These are phyloP conservation scores for Bucco capensis DNA, from an alignment of 2,113 vertebrate genomes.

Conservation along the genomic window DNA sequence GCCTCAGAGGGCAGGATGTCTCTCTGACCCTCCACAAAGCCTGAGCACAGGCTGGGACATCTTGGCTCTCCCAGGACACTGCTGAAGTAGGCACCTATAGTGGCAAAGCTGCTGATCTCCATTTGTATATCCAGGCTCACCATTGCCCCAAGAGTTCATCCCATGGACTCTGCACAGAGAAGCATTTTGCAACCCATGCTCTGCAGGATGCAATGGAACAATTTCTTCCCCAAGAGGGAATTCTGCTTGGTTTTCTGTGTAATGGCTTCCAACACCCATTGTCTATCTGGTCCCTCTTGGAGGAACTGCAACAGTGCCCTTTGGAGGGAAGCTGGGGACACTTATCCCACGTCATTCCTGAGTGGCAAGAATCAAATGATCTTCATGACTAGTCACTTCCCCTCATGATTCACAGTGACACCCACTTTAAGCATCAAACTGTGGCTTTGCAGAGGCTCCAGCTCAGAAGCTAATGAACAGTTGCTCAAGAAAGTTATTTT, in stretches of 20 bases:
- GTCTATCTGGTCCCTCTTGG: background rate
- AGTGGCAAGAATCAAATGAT: background rate
- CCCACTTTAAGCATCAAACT: background rate
- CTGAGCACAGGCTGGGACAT: background rate
- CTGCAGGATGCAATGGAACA: background rate
- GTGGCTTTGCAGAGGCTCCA: background rate
- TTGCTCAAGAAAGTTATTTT: background rate
- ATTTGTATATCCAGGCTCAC: background rate
- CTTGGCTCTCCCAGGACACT: background rate
- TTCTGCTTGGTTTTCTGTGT: background rate
- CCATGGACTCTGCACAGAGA: background rate
- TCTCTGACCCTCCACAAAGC: background rate
- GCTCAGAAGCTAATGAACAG: background rate
- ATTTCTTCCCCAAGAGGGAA: background rate
- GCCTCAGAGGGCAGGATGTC: background rate
- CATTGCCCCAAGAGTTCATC: fast-evolving
- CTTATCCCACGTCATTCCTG: background rate
- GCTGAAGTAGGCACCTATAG: background rate
- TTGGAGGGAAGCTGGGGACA: background rate
- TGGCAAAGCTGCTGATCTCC: background rate
- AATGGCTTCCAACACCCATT: background rate
- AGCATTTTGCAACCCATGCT: background rate
- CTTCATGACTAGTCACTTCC: background rate
- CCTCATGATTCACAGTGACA: background rate
- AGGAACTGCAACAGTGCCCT: background rate